Conservation (phyloP, 1,140 invertebrate species). For the Amyelois transitella region DNA sequence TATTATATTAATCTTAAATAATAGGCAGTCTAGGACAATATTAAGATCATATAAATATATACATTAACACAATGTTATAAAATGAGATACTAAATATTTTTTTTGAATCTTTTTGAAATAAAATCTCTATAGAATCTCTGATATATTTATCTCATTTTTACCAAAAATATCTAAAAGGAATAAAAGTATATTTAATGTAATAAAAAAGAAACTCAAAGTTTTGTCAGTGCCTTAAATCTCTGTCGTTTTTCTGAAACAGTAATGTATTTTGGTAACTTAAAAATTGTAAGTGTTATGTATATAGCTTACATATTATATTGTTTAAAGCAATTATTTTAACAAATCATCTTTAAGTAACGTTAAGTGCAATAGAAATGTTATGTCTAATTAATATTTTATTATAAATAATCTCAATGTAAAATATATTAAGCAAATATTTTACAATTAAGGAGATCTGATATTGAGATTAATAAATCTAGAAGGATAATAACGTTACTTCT, state of each 20-base stretch:
- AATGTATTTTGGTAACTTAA: not conserved
- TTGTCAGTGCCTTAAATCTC: conserved; percentile 3
- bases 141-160: conserved; percentile 10
- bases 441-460: conserved; percentile 63
- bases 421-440: conserved; percentile 25
- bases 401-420: conserved; percentile 36
- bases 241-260: not conserved
- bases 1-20: conserved; percentile 60
- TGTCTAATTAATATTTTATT: conserved; percentile 64
- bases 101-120: no score
- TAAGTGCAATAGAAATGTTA: conserved; percentile 70
- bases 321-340: conserved; percentile 50
- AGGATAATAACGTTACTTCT: conserved; percentile 33
- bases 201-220: not conserved
- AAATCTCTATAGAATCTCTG: conserved; percentile 23
- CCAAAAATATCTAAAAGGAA: no score
- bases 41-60: not conserved
- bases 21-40: not conserved
- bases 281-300: conserved; percentile 45
- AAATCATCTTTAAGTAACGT: conserved; percentile 30
- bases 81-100: no score
- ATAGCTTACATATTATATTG: conserved; percentile 39
- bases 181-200: no score
- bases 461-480: conserved; percentile 57
- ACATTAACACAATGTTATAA: not conserved